Evolutionary conservation across 2,113 vertebrate species (phyloP).

Genomic region (Hippocampus comes): DNA sequence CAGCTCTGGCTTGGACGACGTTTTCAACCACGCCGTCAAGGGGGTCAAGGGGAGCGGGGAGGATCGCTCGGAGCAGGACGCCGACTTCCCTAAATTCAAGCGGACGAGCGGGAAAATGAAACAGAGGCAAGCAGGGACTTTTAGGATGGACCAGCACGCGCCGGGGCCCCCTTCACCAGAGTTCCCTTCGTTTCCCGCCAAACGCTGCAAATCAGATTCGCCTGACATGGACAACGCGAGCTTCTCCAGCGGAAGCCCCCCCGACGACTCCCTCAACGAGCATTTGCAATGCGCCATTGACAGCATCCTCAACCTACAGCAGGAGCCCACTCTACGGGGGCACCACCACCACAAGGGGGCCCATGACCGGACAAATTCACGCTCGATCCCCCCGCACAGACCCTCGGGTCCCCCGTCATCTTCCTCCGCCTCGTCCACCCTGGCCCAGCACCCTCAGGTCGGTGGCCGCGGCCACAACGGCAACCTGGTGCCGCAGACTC

Average conservation of each 20-base stretch:
- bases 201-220: conserved; percentile 83
- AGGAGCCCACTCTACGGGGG: conserved; percentile 68
- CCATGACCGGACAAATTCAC: conserved; percentile 61
- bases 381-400: conserved; percentile 67
- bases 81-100: conserved; percentile 58
- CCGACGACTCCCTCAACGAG: conserved; percentile 85
- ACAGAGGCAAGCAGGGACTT: conserved; percentile 62
- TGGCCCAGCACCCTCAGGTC: conserved; percentile 77
- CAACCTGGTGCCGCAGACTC: conserved; percentile 85
- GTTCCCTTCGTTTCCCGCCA: conserved; percentile 74
- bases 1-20: conserved; percentile 71
- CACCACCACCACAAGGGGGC: conserved; percentile 58
- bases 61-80: conserved; percentile 44
- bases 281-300: conserved; percentile 95
- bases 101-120: conserved; percentile 59
- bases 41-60: conserved; percentile 53
- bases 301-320: conserved; percentile 94
- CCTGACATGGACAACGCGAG: conserved; percentile 91
- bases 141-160: conserved; percentile 73
- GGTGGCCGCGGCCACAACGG: conserved; percentile 83
- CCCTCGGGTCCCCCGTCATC: conserved; percentile 46
- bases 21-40: conserved; percentile 80
- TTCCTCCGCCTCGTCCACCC: conserved; percentile 74
- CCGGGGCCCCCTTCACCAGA: conserved; percentile 71
- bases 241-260: conserved; percentile 91